phyloP scores from a whole-genome alignment of 2,113 vertebrate genomes.

The Cynopterus brachyotis region DNA sequence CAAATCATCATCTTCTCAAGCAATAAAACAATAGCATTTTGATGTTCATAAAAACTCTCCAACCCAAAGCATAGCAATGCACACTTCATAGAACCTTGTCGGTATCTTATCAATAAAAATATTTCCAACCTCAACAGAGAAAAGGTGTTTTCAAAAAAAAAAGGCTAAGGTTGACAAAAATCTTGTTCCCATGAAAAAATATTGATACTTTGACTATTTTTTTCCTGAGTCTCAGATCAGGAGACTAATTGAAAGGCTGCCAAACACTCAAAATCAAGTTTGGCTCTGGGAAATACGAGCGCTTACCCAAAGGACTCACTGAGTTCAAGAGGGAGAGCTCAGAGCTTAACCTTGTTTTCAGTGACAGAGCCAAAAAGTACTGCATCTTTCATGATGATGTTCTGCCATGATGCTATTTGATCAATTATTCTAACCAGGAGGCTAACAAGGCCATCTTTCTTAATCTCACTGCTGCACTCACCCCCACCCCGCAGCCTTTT shows the following conservation, averaged over 20 bases:
- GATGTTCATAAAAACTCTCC: constrained; percentile 14
- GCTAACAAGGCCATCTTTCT: not conserved
- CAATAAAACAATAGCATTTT: not conserved
- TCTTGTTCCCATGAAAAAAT: not conserved
- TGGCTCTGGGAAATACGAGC: not conserved
- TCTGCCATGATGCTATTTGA: not conserved
- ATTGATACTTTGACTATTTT: not conserved
- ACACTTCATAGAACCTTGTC: not conserved
- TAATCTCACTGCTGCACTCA: not conserved
- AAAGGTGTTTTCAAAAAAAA: not conserved
- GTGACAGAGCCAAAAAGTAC: not conserved
- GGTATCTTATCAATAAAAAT: not conserved
- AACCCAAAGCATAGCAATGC: not conserved
- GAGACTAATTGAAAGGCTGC: not conserved
- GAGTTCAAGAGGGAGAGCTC: not conserved
- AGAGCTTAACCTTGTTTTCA: not conserved
- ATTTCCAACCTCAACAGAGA: not conserved
- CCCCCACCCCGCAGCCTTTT: not conserved
- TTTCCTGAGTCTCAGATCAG: not conserved
- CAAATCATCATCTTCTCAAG: constrained; percentile 15
- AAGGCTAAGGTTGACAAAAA: not conserved
- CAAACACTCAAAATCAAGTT: constrained; percentile 33
- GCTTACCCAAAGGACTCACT: not conserved
- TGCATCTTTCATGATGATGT: not conserved
- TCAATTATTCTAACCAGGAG: not conserved